Evolutionary conservation across 2,113 vertebrate genomes (phyloP), one percentile per base, ranked within the genome.

Genomic region (Silurus glanis): DNA sequence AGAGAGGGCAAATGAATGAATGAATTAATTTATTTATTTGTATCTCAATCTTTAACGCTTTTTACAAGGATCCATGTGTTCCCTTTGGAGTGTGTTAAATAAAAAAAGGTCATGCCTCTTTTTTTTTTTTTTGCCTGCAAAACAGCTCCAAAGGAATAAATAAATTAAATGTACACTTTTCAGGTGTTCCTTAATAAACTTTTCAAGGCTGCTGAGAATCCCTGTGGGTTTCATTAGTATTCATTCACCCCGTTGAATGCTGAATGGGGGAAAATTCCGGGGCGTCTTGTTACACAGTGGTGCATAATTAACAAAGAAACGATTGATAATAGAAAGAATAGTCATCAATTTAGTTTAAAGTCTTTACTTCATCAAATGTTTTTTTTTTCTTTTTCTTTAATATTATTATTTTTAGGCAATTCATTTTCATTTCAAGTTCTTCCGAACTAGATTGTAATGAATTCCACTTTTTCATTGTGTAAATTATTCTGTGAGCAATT

Each of bases 161-260:
- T 69, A 83, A 85, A 66, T 21, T 37, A 37, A 37, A 66, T 66
- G 23, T 16, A 64, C 25, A 80, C 61, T 79, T 37, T 67, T 51
- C 74, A 56, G 56, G 67, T 84, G 67, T 61, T 84, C 53, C 55
- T 74, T 74, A 84, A 74, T 84, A 49, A 84, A 74, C 56, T 61
- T 72, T 74, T 59, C 69, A 61, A 51, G 23, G 83, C 83, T 25
- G 83, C 23, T 5, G 12, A 51, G 56, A 45, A 84, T 58, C 47
- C 56, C 83, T 75, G 83, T 9, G 45, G 83, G 56, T 62, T 75
- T 84, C 82, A 84, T 84, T 84, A 75, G 49, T 51, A 72, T 75
- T 74, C 49, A 51, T 62, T 61, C 56, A 61, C 47, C 78, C 17
- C 61, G 78, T 45, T 23, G 28, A 61, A 58, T 21, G 37, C 19